Evolutionary conservation across 2,888 invertebrate species (phyloP).

Genomic region (Heliconius charithonia): DNA sequence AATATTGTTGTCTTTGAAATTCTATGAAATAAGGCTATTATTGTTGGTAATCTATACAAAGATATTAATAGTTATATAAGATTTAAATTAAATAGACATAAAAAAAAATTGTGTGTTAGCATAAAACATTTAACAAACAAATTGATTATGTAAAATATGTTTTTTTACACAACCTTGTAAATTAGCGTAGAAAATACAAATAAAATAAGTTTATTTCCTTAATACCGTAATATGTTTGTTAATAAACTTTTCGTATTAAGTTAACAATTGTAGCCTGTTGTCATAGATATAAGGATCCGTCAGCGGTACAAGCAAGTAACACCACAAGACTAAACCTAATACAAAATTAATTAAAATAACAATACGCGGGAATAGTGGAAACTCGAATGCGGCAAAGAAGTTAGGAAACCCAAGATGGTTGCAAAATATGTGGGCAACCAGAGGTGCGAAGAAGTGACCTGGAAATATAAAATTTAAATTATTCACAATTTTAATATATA

Average conservation of each 20-base stretch:
- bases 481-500: background rate
- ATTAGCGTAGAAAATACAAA: background rate
- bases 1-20: no score
- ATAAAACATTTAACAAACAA: background rate
- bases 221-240: slow-evolving; percentile 1
- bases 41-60: no score
- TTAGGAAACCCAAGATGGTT: slow-evolving; percentile 99
- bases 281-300: slow-evolving; percentile 87
- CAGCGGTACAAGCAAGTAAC: slow-evolving; percentile 88
- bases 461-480: slow-evolving; percentile 45
- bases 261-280: slow-evolving; percentile 85
- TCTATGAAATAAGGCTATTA: no score
- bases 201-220: background rate
- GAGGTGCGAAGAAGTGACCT: slow-evolving; percentile 94
- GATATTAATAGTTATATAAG: no score
- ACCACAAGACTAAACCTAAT: slow-evolving; percentile 83
- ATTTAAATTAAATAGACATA: no score
- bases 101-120: background rate
- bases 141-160: no score
- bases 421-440: slow-evolving; percentile 96
- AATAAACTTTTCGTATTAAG: slow-evolving; percentile 50
- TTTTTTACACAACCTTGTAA: background rate
- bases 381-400: slow-evolving; percentile 83
- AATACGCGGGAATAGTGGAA: slow-evolving; percentile 90
- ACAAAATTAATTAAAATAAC: slow-evolving; percentile 51